Percentiles rank a stretch among this genome's conserved stretches.
Conservation (phyloP, 1,140 invertebrate species). For the Acromyrmex charruanus region DNA sequence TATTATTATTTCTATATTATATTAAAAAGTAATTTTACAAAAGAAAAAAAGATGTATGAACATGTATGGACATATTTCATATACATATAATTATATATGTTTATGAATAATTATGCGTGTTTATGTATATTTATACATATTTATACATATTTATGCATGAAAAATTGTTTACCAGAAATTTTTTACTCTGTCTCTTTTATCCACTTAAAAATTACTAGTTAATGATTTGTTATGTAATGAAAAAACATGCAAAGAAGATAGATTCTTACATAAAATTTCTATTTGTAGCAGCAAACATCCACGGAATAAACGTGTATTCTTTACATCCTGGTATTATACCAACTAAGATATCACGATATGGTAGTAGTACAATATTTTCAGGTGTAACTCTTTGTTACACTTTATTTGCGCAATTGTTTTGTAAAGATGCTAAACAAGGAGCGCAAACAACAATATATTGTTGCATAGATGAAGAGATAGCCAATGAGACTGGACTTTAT, state of each 20-base stretch:
- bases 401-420: slow-evolving; percentile 64
- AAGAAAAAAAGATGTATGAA: no score
- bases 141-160: no score
- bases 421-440: slow-evolving; percentile 89
- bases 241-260: not conserved
- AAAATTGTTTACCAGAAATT: no score
- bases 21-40: no score
- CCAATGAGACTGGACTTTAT: slow-evolving; percentile 89
- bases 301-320: no score
- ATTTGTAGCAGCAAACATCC: no score
- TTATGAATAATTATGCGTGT: no score
- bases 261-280: no score
- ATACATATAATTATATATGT: no score
- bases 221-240: not conserved
- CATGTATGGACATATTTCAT: no score
- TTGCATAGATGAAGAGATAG: slow-evolving; percentile 90
- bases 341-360: slow-evolving; percentile 90
- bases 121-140: no score
- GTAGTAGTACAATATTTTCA: slow-evolving; percentile 86
- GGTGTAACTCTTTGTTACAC: slow-evolving; percentile 74
- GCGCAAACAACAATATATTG: slow-evolving; percentile 94
- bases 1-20: no score
- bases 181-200: not conserved
- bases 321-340: slow-evolving; percentile 91
- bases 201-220: not conserved